Percentiles rank a stretch among this genome's conserved stretches.
These are phyloP conservation scores for Flabesymbios commensalis DNA, from an alignment of 2,888 invertebrate genomes.

Conservation along the genomic window DNA sequence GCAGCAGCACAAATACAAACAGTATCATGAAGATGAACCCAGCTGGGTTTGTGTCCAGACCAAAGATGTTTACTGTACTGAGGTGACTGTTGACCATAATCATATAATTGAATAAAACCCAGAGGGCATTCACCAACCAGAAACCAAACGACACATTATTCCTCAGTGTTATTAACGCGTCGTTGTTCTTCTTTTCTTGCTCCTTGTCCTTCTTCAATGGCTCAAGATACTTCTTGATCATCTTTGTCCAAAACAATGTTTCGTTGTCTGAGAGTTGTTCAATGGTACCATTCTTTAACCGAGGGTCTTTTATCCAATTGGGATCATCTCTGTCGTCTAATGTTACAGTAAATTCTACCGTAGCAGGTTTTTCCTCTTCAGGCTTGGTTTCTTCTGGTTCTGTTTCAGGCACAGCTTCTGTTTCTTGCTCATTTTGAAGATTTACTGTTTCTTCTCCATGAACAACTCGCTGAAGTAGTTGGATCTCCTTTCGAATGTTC, in stretches of 20 bases:
- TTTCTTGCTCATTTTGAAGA: neutral
- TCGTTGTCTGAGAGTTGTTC: slow-evolving; percentile 67
- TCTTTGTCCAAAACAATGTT: slow-evolving; percentile 85
- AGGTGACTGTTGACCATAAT: neutral
- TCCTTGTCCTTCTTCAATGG: slow-evolving; percentile 91
- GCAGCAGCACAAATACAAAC: slow-evolving; percentile 43
- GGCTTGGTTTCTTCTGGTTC: neutral
- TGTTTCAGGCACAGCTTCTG: neutral
- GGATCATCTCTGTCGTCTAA: slow-evolving; percentile 22
- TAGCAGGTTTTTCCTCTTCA: neutral
- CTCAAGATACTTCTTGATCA: slow-evolving; percentile 86
- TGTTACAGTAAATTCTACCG: too few relatives aligned
- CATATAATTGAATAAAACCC: slow-evolving; percentile 78
- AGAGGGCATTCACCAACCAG: slow-evolving; percentile 97
- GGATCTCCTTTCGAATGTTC: slow-evolving; percentile 25
- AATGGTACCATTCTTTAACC: slow-evolving; percentile 9
- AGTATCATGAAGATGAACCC: slow-evolving; percentile 50
- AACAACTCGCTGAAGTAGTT: slow-evolving; percentile 13
- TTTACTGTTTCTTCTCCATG: neutral
- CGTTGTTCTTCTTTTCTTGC: slow-evolving; percentile 39
- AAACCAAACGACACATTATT: slow-evolving; percentile 76
- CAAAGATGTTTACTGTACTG: slow-evolving; percentile 1
- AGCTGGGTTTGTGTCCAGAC: slow-evolving; percentile 27
- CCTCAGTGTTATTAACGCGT: slow-evolving; percentile 82
- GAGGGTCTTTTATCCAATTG: slow-evolving; percentile 15